Conservation (phyloP, 2,797 vertebrate species). For the Anisognathus igniventris region DNA sequence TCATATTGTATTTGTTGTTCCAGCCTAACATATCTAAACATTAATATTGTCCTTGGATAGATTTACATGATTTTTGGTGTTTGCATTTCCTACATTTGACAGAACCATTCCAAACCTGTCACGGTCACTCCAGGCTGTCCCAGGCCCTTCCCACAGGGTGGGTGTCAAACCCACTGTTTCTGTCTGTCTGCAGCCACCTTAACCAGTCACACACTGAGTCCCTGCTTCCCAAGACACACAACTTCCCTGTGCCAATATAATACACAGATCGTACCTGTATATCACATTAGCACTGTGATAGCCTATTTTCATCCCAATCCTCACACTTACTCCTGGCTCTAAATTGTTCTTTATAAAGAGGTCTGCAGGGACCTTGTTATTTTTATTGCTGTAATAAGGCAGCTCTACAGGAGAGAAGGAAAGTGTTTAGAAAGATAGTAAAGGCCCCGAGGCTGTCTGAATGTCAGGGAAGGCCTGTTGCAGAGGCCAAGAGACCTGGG, state of each 20-base stretch:
- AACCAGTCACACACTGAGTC: not conserved
- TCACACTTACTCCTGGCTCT: slow-evolving; percentile 60
- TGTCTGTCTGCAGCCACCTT: not conserved
- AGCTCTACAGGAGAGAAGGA: slow-evolving; percentile 58
- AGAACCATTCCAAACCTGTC: not conserved
- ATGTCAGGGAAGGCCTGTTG: not conserved
- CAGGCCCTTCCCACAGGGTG: not conserved
- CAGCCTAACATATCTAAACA: not conserved
- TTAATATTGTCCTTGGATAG: not conserved
- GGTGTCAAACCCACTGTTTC: not conserved
- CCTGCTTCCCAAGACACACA: not conserved
- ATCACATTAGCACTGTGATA: slow-evolving; percentile 68
- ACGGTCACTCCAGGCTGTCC: not conserved
- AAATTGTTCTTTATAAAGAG: slow-evolving; percentile 69
- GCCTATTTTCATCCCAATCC: slow-evolving; percentile 66
- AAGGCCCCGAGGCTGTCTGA: slow-evolving; percentile 9
- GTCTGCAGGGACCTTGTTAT: slow-evolving; percentile 78
- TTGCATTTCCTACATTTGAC: not conserved
- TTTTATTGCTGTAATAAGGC: slow-evolving; percentile 75
- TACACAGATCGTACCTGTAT: slow-evolving; percentile 28
- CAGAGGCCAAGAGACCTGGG: not conserved
- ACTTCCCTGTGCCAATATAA: slow-evolving; percentile 18
- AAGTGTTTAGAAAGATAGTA: slow-evolving; percentile 62
- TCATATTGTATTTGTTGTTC: not conserved
- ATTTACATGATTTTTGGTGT: not conserved